These are phyloP conservation scores for Dasypolia templi DNA, from an alignment of 2,888 invertebrate species.

Conservation along the genomic window DNA sequence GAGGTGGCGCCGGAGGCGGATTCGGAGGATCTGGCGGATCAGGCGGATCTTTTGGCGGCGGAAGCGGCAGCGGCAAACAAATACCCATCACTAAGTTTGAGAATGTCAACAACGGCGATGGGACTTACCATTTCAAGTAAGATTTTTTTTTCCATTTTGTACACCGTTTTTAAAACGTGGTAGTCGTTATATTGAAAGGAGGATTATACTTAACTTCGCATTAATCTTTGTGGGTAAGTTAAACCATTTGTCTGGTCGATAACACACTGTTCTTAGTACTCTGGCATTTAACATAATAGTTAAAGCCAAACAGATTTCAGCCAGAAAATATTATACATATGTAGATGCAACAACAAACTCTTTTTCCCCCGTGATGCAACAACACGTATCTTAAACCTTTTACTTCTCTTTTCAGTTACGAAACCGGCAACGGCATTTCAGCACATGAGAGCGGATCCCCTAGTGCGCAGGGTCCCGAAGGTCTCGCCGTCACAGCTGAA, in stretches of 20 bases:
- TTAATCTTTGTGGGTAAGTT: conserved; percentile 12
- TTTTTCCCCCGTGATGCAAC: background rate
- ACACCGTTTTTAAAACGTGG: background rate
- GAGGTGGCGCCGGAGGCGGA: conserved; percentile 76
- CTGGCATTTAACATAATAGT: background rate
- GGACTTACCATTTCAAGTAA: conserved; percentile 92
- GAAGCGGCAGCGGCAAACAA: conserved; percentile 80
- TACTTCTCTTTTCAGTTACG: conserved; percentile 84
- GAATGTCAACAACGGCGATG: conserved; percentile 92
- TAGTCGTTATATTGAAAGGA: background rate
- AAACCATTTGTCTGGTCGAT: background rate
- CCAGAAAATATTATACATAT: background rate
- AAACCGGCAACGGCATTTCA: conserved; percentile 92
- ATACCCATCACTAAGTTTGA: conserved; percentile 91
- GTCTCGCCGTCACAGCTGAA: conserved; percentile 90
- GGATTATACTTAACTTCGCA: background rate
- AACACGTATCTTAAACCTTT: background rate
- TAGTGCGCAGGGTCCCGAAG: conserved; percentile 89
- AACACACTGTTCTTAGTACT: conserved; percentile 10
- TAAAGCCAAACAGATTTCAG: background rate
- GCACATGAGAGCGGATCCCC: conserved; percentile 91
- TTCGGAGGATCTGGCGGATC: conserved; percentile 63
- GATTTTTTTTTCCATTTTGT: conserved; percentile 41
- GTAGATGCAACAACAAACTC: no score
- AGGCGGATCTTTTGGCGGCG: conserved; percentile 60